Base-by-base conservation (phyloP, 2,888 invertebrate genomes). In the Oscheius onirici region DNA sequence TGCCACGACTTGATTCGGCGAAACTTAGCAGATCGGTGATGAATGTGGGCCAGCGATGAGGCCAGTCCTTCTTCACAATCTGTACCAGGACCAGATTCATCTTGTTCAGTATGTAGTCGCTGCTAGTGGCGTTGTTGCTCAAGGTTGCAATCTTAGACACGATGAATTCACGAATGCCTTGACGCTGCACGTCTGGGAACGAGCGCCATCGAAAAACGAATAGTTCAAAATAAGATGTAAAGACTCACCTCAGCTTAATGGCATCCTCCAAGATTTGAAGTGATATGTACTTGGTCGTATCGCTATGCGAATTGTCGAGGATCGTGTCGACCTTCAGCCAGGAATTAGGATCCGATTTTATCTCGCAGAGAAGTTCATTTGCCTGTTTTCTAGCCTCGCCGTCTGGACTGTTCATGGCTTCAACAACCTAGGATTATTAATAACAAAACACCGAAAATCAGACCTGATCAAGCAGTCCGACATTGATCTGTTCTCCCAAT, bases 21-120 rank as follows among this genome's bases (percentile, higher is more conserved):
- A 99, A 95, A 73, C 97, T 97, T 72, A 99, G 97, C 88, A 99
- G 99, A 88, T 99, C 99, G 87, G 94, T 93, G 85, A 99, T 97
- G 89, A 99, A 99, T 28, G 95, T 93, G 87, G 97, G 95, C 99
- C 99, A 99, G 88, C 97, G 97, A 88, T 95, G 95, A 70, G 99
- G 99, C 99, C 99, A 99, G 89, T 99, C 99, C 86, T 97, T 92
- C 89, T 99, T 99, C 87, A 99, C 91, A 79, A 99, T 97, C 92
- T 92, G 97, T 80, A 99, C 97, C 88, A 99, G 91, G 88, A 99
- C 97, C 93, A 99, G 94, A 88, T 99, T 99, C 63, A 99, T 91
- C 90, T 99, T 99, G 89, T 95, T 96, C 81, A 99, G 91, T 89
- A 97, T 58, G 63, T 46, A 15, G 84, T 91, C 91, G 86, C 97